Base-by-base conservation (phyloP, 2,113 vertebrate genomes). In the Apodemus sylvaticus region DNA sequence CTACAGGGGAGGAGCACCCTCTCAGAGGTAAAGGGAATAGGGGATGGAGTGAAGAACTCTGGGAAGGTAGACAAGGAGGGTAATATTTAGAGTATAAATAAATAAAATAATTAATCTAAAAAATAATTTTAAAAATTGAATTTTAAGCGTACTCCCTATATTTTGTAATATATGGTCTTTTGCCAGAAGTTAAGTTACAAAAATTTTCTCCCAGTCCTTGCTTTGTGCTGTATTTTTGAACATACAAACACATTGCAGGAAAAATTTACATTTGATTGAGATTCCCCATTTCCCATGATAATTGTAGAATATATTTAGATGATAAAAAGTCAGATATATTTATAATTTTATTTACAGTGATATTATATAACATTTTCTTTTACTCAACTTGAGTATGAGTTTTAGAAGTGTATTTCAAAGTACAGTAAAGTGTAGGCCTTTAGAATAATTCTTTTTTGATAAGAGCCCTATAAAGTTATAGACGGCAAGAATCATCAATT, bases 211-310 rank as follows among this genome's bases (percentile, higher is more conserved):
- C 6, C 12, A 89, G 17, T 85, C 13, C 26, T 34, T 90, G 70
- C 2, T 6, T 62, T 58, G 5, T 62, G 24, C 39, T 68, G 60
- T 39, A 17, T 48, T 74, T 76, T 24, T 76, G 31, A 83, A 17
- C 12, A 89, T 1, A 1, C 20, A 88, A 10, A 88, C n/a, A 24
- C 2, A n/a, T 78, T 82, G 82, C 45, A 74, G 24, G 20, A 39
- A 78, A 93, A 53, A 74, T 88, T 97, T 68, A 94, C 1, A 42
- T 83, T 96, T 74, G 7, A 36, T 78, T 95, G 60, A 94, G 51
- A 74, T 58, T 89, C 39, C 68, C 16, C n/a, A 36, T 91, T 95
- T 74, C 64, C 53, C 42, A 85, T 53, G 22, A 22, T 16, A 96
- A 73, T 91, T 71, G 39, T 0, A 53, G 29, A 88, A 85, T 73